Conservation (phyloP, 2,797 vertebrate genomes). For the Myoxocephalus aenaeus region DNA sequence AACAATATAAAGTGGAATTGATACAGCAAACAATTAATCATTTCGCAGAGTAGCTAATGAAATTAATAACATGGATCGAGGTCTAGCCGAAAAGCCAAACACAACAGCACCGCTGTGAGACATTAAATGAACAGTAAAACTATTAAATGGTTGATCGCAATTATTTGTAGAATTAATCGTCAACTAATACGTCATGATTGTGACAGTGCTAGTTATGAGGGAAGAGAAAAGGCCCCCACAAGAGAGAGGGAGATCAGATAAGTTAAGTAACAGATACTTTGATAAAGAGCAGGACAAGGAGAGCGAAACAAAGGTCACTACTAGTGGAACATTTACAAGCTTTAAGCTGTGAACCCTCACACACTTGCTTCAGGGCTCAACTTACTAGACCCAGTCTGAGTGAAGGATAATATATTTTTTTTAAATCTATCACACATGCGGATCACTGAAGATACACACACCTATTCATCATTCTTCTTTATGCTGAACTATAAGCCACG, state of each 20-base stretch:
- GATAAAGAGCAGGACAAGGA: neutral
- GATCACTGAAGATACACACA: neutral
- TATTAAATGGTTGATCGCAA: neutral
- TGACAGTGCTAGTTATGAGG: neutral
- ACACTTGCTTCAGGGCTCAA: slow-evolving; percentile 22
- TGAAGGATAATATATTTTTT: no score
- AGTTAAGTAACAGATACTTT: neutral
- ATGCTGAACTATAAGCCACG: neutral
- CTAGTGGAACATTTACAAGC: slow-evolving; percentile 73
- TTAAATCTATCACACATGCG: neutral
- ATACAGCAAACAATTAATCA: no score
- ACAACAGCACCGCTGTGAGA: neutral
- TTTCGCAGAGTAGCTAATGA: neutral
- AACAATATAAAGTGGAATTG: no score
- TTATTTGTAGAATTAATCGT: neutral
- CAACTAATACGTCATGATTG: neutral
- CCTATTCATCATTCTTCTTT: neutral
- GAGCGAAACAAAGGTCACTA: slow-evolving; percentile 63
- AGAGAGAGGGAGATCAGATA: neutral
- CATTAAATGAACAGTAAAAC: neutral
- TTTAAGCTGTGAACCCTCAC: slow-evolving; percentile 40
- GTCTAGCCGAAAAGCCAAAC: neutral
- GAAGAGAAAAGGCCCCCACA: neutral
- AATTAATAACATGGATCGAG: neutral
- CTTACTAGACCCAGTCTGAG: neutral